Conservation (phyloP, 2,797 vertebrate genomes). For the Aldrovandia affinis region DNA sequence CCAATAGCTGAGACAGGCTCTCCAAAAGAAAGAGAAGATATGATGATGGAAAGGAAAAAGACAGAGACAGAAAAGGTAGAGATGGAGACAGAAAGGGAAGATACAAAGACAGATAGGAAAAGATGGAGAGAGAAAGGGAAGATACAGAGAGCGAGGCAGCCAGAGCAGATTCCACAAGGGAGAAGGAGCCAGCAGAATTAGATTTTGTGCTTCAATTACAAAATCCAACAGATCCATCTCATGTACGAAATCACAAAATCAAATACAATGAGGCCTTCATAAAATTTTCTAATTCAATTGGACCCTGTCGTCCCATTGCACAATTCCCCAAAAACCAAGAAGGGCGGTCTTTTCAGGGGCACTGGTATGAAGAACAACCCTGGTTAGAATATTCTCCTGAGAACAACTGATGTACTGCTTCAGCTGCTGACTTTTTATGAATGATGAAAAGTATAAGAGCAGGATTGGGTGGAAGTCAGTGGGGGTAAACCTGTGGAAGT, state of each 20-base stretch:
- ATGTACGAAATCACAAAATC: neutral
- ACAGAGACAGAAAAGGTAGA: neutral
- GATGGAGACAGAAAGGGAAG: neutral
- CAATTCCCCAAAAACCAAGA: conserved; percentile 19
- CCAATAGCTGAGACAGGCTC: too few relatives aligned
- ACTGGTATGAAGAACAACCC: conserved; percentile 10
- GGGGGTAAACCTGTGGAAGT: neutral
- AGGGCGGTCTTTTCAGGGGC: conserved; percentile 10
- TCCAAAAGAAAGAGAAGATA: neutral
- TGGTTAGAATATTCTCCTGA: conserved; percentile 21
- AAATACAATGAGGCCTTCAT: conserved; percentile 8
- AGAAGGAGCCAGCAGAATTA: neutral
- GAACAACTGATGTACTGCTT: conserved; percentile 27
- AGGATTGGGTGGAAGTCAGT: conserved; percentile 11
- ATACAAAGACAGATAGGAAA: neutral
- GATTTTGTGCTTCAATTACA: neutral
- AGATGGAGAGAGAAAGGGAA: conserved; percentile 1
- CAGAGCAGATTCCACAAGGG: neutral
- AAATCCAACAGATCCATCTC: conserved; percentile 24
- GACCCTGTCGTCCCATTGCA: conserved; percentile 12
- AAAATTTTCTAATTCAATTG: neutral
- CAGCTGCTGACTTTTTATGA: conserved; percentile 28
- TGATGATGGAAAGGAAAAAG: conserved; percentile 5
- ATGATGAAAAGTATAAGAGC: conserved; percentile 30
- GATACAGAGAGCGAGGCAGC: neutral